Conservation (phyloP, 1,140 invertebrate genomes). For the Tenebrio molitor region DNA sequence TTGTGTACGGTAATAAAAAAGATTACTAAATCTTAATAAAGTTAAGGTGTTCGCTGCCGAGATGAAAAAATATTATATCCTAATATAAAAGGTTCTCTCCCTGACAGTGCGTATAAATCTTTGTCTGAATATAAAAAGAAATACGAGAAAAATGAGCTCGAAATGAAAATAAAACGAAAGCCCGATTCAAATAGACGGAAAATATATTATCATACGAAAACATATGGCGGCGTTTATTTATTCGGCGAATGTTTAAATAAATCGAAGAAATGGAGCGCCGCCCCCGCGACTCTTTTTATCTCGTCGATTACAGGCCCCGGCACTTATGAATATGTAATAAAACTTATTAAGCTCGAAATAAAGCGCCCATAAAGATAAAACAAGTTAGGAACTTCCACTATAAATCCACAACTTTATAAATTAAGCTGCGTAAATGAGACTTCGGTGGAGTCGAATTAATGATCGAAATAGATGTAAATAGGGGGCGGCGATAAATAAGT, state of each 20-base stretch:
- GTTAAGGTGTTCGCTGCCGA: slow-evolving; percentile 53
- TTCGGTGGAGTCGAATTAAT: slow-evolving; percentile 65
- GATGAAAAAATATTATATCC: slow-evolving; percentile 64
- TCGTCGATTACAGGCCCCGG: slow-evolving; percentile 41
- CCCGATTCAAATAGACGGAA: slow-evolving; percentile 64
- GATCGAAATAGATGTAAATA: slow-evolving; percentile 65
- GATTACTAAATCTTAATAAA: slow-evolving; percentile 62
- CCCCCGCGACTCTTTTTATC: slow-evolving; percentile 31
- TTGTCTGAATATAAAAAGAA: slow-evolving; percentile 64
- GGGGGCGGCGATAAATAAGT: slow-evolving; percentile 53
- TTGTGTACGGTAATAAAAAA: slow-evolving; percentile 54
- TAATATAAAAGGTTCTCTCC: slow-evolving; percentile 64
- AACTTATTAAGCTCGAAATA: slow-evolving; percentile 63
- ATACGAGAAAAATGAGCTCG: slow-evolving; percentile 65
- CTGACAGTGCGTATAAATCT: slow-evolving; percentile 65
- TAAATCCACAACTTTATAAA: slow-evolving; percentile 66
- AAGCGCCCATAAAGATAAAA: slow-evolving; percentile 65
- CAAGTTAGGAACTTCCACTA: slow-evolving; percentile 64
- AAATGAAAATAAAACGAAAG: slow-evolving; percentile 65
- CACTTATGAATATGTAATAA: slow-evolving; percentile 63
- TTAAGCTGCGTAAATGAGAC: slow-evolving; percentile 66
- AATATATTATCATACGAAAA: slow-evolving; percentile 63
- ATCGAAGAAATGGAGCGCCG: slow-evolving; percentile 18
- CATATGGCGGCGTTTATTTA: slow-evolving; percentile 56
- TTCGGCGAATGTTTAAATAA: slow-evolving; percentile 52